Evolutionary conservation across 2,888 invertebrate species (phyloP), one percentile per base, ranked within the genome.

Genomic region (Nysson spinosus): DNA sequence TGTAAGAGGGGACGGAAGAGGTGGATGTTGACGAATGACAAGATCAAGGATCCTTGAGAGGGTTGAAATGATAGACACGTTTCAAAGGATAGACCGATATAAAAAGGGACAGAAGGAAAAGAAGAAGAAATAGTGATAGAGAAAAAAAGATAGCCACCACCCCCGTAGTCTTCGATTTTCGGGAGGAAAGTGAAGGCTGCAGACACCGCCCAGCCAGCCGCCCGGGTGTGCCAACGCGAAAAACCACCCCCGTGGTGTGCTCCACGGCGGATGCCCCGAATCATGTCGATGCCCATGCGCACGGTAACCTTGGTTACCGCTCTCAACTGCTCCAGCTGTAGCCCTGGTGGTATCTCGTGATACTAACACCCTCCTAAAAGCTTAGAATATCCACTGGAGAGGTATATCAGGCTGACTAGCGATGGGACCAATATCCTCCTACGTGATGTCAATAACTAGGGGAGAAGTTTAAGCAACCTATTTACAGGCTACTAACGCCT

Each of bases 201-300:
- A 87, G 89, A 88, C 89, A 88, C 88, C 89, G 88, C 89, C 88
- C 88, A 88, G 88, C 88, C 87, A 84, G 83, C 73, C 72, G 76
- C 81, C 81, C 81, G 83, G 88, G 79, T 82, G 82, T 83, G 84
- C 85, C 69, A 75, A 81, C 77, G 73, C 77, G 78, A 83, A 81
- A 80, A 78, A 77, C 72, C 78, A 79, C 75, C 79, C 80, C 85
- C 84, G 70, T 82, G 65, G 56, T 74, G 50, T 64, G 77, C 61
- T 71, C 60, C 60, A 40, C 77, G 60, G 56, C 66, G 57, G 74
- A 58, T 65, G 60, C 47, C 56, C 57, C 60, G 58, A 71, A 51
- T 64, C 47, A 28, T 39, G 17, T 16, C 57, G 61, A 20, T 66
- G 75, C 75, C 61, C 75, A 76, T 73, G 75, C 72, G 77, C 72